These are phyloP conservation scores for Helicolenus hilgendorfi DNA, from an alignment of 2,797 vertebrate species.

Conservation along the genomic window DNA sequence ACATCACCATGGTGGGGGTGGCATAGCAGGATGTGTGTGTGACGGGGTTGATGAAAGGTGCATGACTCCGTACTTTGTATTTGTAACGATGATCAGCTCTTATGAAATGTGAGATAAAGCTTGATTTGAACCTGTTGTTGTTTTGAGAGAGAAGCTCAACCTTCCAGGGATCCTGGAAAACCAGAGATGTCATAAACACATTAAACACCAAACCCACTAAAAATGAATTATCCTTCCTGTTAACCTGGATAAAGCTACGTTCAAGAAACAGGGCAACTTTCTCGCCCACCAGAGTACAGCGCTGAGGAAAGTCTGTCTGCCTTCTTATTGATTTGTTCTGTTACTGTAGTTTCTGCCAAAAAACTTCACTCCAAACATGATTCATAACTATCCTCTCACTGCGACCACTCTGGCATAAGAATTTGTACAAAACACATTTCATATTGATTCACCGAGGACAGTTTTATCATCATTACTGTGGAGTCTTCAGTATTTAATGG, in stretches of 20 bases:
- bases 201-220: not conserved
- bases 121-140: not conserved
- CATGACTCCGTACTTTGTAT: not conserved
- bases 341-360: not conserved
- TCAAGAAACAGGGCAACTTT: not conserved
- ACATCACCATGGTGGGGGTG: slow-evolving; percentile 33
- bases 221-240: not conserved
- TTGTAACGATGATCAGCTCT: not conserved
- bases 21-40: slow-evolving; percentile 26
- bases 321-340: slow-evolving; percentile 24
- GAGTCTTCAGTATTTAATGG: slow-evolving; percentile 12
- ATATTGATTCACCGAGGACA: slow-evolving; percentile 28
- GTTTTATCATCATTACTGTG: slow-evolving; percentile 18
- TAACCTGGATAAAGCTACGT: not conserved
- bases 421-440: slow-evolving; percentile 4
- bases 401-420: slow-evolving; percentile 3
- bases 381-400: not conserved
- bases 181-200: not conserved
- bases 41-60: not conserved
- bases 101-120: no score
- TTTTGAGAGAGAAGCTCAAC: not conserved
- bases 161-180: not conserved
- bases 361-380: slow-evolving; percentile 4
- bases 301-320: not conserved
- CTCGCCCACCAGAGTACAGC: not conserved